A percentile compares a stretch with the other conserved stretches of the same genome.
Conservation (phyloP, 1,140 invertebrate species). For the Leptopilina clavipes region DNA sequence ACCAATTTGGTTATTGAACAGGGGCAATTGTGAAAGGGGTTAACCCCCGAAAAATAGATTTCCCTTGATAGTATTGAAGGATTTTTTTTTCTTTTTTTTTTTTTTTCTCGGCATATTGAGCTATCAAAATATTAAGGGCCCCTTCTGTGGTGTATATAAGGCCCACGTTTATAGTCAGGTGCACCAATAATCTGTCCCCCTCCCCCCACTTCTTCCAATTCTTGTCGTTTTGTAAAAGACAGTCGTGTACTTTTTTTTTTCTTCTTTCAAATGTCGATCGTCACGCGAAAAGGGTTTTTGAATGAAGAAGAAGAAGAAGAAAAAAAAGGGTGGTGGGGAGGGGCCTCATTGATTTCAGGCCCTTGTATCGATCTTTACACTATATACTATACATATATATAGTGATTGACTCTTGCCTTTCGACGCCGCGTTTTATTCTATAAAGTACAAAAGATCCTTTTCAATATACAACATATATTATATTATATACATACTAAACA, state of each 20-base stretch:
- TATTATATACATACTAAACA: too few relatives aligned
- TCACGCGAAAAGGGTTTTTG: not conserved
- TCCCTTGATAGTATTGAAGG: constrained; percentile 66
- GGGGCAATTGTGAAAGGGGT: constrained; percentile 65
- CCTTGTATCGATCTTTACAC: constrained; percentile 39
- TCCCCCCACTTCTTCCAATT: constrained; percentile 48
- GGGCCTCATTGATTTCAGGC: constrained; percentile 50
- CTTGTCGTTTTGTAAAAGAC: constrained; percentile 36
- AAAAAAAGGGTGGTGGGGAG: too few relatives aligned
- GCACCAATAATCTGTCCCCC: too few relatives aligned
- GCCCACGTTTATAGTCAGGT: too few relatives aligned
- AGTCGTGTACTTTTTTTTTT: constrained; percentile 40
- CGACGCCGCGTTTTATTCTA: constrained; percentile 24
- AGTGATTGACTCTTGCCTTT: constrained; percentile 55
- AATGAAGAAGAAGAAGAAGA: too few relatives aligned
- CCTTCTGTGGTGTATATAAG: constrained; percentile 41
- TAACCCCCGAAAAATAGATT: constrained; percentile 54
- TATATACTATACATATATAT: not conserved
- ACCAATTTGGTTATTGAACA: constrained; percentile 72
- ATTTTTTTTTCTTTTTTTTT: too few relatives aligned
- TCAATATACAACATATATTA: too few relatives aligned
- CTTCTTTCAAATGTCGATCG: constrained; percentile 33
- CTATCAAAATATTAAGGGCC: constrained; percentile 71
- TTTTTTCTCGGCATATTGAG: constrained; percentile 61
- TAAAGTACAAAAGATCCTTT: too few relatives aligned